A percentile compares a stretch with the other conserved stretches of the same genome.
Conservation (phyloP, 2,797 vertebrate species). For the Sebastes dallii region DNA sequence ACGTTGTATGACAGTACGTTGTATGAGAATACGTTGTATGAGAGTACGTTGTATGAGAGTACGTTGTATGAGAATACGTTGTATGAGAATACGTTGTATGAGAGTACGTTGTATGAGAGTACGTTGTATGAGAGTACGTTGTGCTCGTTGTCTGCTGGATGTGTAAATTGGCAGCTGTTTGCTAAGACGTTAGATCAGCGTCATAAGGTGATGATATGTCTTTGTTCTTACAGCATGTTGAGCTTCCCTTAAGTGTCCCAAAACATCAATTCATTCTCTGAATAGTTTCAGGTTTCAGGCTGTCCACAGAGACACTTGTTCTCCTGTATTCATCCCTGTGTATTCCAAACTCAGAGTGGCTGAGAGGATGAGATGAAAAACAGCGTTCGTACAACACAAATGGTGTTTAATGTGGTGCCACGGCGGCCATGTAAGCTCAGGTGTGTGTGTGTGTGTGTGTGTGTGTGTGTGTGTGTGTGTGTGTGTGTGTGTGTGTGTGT, state of each 20-base stretch:
- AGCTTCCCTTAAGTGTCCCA: background rate
- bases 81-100: too few relatives aligned
- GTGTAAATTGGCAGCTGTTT: background rate
- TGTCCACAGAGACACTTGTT: background rate
- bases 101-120: too few relatives aligned
- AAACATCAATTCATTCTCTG: background rate
- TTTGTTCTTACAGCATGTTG: background rate
- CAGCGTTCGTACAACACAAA: background rate
- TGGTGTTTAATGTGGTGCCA: background rate
- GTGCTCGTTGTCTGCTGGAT: background rate
- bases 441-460: background rate
- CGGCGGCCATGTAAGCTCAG: background rate
- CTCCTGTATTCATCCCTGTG: background rate
- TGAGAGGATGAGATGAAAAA: background rate
- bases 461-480: background rate
- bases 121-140: too few relatives aligned
- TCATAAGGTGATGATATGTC: background rate
- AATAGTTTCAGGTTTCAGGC: background rate
- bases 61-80: too few relatives aligned
- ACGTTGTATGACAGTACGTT: too few relatives aligned
- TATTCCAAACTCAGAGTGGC: background rate
- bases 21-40: too few relatives aligned
- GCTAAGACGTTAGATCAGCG: background rate
- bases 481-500: too few relatives aligned
- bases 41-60: too few relatives aligned